Evolutionary conservation across 2,888 invertebrate species (phyloP), one percentile per base, ranked within the genome.

Genomic region (Craniophora ligustri): DNA sequence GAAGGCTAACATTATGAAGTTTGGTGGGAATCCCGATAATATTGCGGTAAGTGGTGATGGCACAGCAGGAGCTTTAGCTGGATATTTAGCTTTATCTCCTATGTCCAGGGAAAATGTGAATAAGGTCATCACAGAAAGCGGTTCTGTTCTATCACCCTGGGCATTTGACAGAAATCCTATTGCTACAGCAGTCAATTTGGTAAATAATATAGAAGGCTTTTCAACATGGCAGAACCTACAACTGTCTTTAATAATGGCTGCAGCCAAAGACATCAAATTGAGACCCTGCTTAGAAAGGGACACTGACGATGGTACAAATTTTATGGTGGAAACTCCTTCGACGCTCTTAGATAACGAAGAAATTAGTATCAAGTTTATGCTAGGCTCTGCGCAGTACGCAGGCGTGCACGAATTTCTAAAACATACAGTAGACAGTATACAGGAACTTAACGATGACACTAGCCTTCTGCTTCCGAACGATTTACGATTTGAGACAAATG

Each of bases 91-190:
- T 2, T 26, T 91, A 23, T 85, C 84, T 8, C 74, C 84, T 1
- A 65, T 58, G 53, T 87, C 89, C 32, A 83, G 73, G 46, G 44
- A 57, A 2, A 76, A 84, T 19, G 70, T 91, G n/a, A 77, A 68
- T 14, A 88, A 86, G 79, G 87, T 85, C 1, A 91, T 92, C 8
- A 73, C 85, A 6, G 90, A 91, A 60, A 91, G 89, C 59, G 92
- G 92, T 2, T 84, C 86, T 3, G 70, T 86, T 11, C 75, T 91
- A 6, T 85, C 88, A 5, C 79, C 85, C 32, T 87, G 86, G 85
- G 89, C 89, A 11, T 60, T 89, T 35, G 88, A 90, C 39, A 84
- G 90, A 51, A 55, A 82, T 34, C 89, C 90, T n/a, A 21, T 59
- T 15, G 47, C 40, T 5, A 81, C 79, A 38, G 85, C 84, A 10